Percentiles rank a stretch among this genome's conserved stretches.
phyloP scores from a whole-genome alignment of 2,113 vertebrate genomes.

The Peucedramus taeniatus region DNA sequence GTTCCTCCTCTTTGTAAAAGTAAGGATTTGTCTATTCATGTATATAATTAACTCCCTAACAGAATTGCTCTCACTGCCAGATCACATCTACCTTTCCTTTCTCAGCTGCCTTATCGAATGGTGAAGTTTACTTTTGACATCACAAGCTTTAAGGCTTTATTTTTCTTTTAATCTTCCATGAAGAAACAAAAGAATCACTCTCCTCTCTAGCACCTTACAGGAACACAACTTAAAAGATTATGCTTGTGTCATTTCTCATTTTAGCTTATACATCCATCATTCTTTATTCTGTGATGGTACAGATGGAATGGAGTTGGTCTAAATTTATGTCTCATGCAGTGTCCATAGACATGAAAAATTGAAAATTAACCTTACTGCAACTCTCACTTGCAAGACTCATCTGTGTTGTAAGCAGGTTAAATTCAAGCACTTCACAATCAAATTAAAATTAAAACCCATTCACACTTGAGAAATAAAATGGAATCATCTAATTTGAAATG shows the following conservation, averaged over 20 bases:
- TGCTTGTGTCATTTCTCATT: background rate
- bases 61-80: background rate
- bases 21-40: background rate
- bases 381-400: background rate
- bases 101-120: background rate
- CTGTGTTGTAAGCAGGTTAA: background rate
- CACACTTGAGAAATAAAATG: background rate
- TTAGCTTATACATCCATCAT: background rate
- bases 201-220: background rate
- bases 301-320: background rate
- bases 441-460: background rate
- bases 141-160: background rate
- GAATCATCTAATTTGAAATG: background rate
- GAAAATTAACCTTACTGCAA: background rate
- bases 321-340: fast-evolving
- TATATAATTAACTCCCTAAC: background rate
- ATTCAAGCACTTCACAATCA: background rate
- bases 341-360: background rate
- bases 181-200: background rate
- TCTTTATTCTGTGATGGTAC: background rate
- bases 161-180: background rate
- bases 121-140: background rate
- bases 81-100: background rate
- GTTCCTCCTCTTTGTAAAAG: background rate
- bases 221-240: background rate